A percentile compares a stretch with the other conserved stretches of the same genome.
phyloP scores from a whole-genome alignment of 2,797 vertebrate species.

The Chelmon rostratus region DNA sequence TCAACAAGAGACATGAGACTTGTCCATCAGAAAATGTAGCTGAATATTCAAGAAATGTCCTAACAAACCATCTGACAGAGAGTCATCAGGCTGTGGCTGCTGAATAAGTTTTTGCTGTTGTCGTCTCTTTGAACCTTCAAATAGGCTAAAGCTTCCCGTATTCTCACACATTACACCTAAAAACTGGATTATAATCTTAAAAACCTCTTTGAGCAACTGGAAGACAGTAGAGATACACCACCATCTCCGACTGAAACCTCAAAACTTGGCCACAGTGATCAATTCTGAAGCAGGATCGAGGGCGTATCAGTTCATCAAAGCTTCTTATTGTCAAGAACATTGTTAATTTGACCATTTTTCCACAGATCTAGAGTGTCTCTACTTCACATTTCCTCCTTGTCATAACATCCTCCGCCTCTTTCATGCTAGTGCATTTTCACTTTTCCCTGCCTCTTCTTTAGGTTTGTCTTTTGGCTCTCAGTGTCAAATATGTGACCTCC shows the following conservation, averaged over 20 bases:
- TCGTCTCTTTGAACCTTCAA: background rate
- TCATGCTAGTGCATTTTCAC: background rate
- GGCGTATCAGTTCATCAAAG: constrained; percentile 4
- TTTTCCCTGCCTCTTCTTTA: background rate
- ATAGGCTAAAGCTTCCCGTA: background rate
- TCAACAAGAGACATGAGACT: background rate
- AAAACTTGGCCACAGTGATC: background rate
- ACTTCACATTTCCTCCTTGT: constrained; percentile 7
- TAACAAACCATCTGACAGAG: background rate
- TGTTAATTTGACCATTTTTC: background rate
- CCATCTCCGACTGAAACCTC: background rate
- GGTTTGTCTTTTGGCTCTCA: constrained; percentile 18
- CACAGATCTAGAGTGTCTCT: background rate
- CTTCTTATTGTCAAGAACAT: background rate
- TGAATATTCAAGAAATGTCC: background rate
- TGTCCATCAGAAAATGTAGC: background rate
- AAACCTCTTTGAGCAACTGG: background rate
- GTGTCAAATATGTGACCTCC: constrained; percentile 4
- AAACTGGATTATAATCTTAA: background rate
- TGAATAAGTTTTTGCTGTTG: background rate
- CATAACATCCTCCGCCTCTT: background rate
- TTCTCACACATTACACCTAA: background rate
- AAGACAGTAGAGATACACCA: background rate
- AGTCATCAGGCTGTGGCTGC: background rate
- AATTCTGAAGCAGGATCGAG: background rate